Evolutionary conservation across 2,113 vertebrate genomes (phyloP).

Genomic region (Empidonax traillii): DNA sequence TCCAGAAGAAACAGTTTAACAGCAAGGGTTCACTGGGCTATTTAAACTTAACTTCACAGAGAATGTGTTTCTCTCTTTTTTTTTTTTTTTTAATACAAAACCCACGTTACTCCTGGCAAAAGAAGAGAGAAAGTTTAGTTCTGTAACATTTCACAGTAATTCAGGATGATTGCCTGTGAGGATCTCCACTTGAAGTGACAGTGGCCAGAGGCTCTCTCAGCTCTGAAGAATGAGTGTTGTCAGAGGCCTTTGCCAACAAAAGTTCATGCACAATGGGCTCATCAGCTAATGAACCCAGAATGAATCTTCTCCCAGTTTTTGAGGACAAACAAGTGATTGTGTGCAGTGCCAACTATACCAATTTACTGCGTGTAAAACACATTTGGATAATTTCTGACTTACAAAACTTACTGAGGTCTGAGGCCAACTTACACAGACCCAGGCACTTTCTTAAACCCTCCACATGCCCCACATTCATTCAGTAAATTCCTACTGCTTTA

Average conservation of each 20-base stretch:
- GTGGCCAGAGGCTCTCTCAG: not conserved
- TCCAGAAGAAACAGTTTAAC: not conserved
- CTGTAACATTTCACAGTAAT: not conserved
- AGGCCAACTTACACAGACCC: not conserved
- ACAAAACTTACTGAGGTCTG: not conserved
- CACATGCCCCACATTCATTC: not conserved
- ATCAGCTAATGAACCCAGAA: conserved; percentile 12
- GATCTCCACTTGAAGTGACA: not conserved
- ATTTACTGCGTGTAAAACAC: not conserved
- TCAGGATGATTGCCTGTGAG: not conserved
- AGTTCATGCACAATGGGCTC: not conserved
- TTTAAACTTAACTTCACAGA: not conserved
- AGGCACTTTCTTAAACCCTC: not conserved
- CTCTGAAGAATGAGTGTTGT: not conserved
- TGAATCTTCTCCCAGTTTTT: not conserved
- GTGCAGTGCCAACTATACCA: not conserved
- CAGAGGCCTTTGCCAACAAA: not conserved
- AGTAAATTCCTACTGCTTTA: not conserved
- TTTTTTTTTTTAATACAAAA: not conserved
- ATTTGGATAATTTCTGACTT: not conserved
- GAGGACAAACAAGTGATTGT: conserved; percentile 9
- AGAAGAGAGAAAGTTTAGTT: not conserved
- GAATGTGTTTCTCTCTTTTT: not conserved
- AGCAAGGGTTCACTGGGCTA: not conserved
- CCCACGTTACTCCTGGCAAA: not conserved